Evolutionary conservation across 2,888 invertebrate species (phyloP).

Genomic region (Ditylenchus weischeri): DNA sequence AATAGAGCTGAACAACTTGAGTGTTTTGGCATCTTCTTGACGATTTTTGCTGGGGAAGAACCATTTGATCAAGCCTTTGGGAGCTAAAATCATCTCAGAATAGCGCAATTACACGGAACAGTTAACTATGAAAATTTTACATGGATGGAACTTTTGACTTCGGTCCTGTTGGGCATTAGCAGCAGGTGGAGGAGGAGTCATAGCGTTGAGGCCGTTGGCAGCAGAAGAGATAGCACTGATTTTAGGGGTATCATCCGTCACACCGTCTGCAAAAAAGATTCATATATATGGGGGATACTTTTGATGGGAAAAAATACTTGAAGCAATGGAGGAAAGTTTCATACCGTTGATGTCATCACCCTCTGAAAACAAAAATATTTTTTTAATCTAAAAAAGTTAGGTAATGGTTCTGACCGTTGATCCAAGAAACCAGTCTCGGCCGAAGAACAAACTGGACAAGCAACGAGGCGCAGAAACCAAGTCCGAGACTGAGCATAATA

Average conservation of each 20-base stretch:
- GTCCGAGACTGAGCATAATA: constrained; percentile 65
- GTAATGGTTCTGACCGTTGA: constrained; percentile 25
- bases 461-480: constrained; percentile 67
- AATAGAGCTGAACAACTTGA: constrained; percentile 70
- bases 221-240: constrained; percentile 7
- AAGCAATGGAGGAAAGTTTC: background rate
- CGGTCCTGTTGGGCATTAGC: too few relatives aligned
- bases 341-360: background rate
- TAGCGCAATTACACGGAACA: too few relatives aligned
- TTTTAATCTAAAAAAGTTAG: too few relatives aligned
- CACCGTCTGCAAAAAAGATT: too few relatives aligned
- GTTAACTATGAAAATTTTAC: too few relatives aligned
- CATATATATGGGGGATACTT: too few relatives aligned
- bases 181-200: too few relatives aligned
- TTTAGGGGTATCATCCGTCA: background rate
- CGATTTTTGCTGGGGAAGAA: constrained; percentile 28
- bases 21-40: constrained; percentile 36
- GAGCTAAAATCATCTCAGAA: constrained; percentile 5
- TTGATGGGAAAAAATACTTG: background rate
- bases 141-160: too few relatives aligned
- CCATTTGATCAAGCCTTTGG: constrained; percentile 34
- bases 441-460: constrained; percentile 44
- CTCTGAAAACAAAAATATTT: constrained; percentile 10
- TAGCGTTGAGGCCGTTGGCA: background rate
- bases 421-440: constrained; percentile 41